Evolutionary conservation across 2,888 invertebrate species (phyloP), one percentile per base, ranked within the genome.

Genomic region (Lepidocyrtoides sp.): DNA sequence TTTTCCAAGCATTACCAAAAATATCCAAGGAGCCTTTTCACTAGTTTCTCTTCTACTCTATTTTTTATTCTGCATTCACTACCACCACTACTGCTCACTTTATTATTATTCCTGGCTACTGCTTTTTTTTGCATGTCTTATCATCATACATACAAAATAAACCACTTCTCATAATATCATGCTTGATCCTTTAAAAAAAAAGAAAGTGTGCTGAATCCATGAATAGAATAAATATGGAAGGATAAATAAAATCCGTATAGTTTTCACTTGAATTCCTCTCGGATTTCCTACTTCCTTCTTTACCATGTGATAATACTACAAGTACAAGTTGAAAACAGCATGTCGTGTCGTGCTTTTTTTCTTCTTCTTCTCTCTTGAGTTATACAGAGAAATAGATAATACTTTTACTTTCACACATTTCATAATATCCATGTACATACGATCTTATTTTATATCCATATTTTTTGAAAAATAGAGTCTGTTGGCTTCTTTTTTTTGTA

Each of bases 221-320:
- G 87, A 79, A 88, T 88, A 88, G 66, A 17, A 12, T 8, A 3
- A 66, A 48, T 66, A 88, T 79, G 48, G 79, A 57, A 48, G 60
- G 51, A n/a, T n/a, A n/a, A n/a, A 79, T 66, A 88, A 69, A 88
- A 88, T 66, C 60, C 63, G n/a, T n/a, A 81, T 81, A 81, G 79
- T 66, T 86, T 88, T 88, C 87, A 88, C 87, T 79, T 79, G 79
- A 51, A 88, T 87, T 87, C 87, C 87, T 77, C 77, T 60, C 75
- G 87, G 87, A 88, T 88, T 88, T 88, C 79, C 87, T 41, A 8
- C 26, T 86, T 86, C 85, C 63, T 26, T 36, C 0, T 36, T n/a
- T n/a, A 14, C 8, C 1, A 8, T 12, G 44, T 8, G 44, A 44
- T 44, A 17, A 51, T 75, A 77, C 79, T 87, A 60, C 87, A 75